Evolutionary conservation across 2,113 vertebrate genomes (phyloP).

Genomic region (Gobio gobio): DNA sequence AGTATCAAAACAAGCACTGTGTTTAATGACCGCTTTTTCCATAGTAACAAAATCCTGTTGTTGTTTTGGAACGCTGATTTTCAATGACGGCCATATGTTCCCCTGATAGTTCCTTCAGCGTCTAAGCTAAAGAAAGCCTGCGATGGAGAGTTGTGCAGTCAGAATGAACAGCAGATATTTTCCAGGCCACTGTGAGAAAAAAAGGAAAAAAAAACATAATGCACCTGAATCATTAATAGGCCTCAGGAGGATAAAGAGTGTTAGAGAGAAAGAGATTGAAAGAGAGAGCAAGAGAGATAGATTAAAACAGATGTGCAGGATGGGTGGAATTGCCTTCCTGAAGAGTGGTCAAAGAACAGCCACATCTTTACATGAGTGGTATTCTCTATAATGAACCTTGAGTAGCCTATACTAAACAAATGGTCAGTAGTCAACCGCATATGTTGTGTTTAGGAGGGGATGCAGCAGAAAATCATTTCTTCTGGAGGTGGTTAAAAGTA

Average conservation of each 20-base stretch:
- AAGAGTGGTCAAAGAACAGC: not conserved
- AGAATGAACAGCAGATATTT: constrained; percentile 42
- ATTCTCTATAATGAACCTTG: not conserved
- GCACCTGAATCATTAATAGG: constrained; percentile 47
- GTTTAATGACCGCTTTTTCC: constrained; percentile 22
- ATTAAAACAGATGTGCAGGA: constrained; percentile 59
- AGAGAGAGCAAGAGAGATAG: constrained; percentile 14
- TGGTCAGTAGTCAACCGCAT: not conserved
- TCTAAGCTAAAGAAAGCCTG: constrained; percentile 17
- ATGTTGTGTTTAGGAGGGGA: not conserved
- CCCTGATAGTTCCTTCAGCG: not conserved
- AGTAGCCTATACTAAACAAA: not conserved
- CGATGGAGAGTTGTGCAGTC: constrained; percentile 2
- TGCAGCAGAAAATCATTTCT: too few relatives aligned
- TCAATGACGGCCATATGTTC: not conserved
- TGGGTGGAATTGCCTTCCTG: constrained; percentile 60
- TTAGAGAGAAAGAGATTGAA: not conserved
- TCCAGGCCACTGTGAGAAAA: constrained; percentile 29
- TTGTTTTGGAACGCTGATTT: constrained; percentile 19
- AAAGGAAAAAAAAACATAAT: constrained; percentile 33
- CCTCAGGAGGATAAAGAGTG: constrained; percentile 34
- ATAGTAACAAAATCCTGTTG: constrained; percentile 18
- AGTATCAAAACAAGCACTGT: constrained; percentile 11
- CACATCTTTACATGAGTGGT: constrained; percentile 45
- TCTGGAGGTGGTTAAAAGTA: too few relatives aligned